Evolutionary conservation across 2,888 invertebrate genomes (phyloP), one percentile per base, ranked within the genome.

Genomic region (Drosophila nigricruria): DNA sequence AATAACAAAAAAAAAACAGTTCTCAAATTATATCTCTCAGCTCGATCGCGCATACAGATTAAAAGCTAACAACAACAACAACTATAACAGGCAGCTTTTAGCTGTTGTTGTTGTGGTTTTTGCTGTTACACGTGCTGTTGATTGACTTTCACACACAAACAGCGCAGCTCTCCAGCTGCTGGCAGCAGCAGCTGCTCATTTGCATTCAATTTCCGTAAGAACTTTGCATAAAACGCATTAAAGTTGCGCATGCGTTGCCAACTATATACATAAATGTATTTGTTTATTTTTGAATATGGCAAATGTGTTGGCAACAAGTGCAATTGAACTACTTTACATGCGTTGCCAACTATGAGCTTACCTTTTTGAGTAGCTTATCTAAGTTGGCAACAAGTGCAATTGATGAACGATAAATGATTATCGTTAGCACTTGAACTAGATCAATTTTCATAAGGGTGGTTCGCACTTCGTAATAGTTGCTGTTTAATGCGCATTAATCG

Each of bases 91-190:
- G 23, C n/a, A 61, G 70, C 18, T 60, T 9, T 62, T 70, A 53
- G 18, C 32, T 34, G 18, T 25, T 53, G 69, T 38, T 66, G 43
- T 60, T 60, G 54, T 58, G 43, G 38, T 61, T 70, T n/a, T 20
- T 49, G 27, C 18, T 18, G 66, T 81, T 83, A 87, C 86, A 87
- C 86, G 86, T 86, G 86, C 89, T 89, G 79, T 75, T 89, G 82
- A 86, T 86, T 89, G 76, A 82, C 86, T 85, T 85, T 85, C 77
- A 73, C 88, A 81, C 79, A 85, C 58, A 71, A 14, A 40, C 54
- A 63, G 42, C 25, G 32, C 20, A 49, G 12, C 50, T 50, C 18
- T n/a, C n/a, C n/a, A n/a, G n/a, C 30, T 12, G 50, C 63, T 43
- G 64, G 64, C 38, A 43, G 10, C 45, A 18, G 20, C 27, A 38